These are phyloP conservation scores for Urechis unicinctus DNA, from an alignment of 2,888 invertebrate genomes.

Conservation along the genomic window DNA sequence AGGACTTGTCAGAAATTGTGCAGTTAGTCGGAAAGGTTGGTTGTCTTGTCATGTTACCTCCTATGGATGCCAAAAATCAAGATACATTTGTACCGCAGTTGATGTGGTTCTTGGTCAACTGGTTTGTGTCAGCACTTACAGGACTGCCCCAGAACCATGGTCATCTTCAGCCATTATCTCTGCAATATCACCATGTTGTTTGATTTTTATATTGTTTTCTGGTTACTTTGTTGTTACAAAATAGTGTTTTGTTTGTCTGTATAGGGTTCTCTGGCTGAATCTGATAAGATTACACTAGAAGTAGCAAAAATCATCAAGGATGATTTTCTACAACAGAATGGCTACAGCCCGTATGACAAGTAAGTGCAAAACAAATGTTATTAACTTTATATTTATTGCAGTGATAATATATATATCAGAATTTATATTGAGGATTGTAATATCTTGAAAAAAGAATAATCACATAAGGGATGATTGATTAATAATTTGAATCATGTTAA, in stretches of 20 bases:
- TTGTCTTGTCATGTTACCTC: no score
- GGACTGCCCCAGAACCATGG: neutral
- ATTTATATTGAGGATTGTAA: neutral
- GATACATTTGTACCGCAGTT: no score
- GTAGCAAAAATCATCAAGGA: slow-evolving; percentile 97
- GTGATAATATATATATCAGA: neutral
- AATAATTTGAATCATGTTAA: no score
- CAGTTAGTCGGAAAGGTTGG: slow-evolving; percentile 90
- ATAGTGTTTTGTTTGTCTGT: neutral
- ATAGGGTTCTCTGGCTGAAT: slow-evolving; percentile 87
- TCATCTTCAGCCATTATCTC: neutral
- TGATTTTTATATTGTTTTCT: neutral
- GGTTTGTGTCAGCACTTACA: neutral
- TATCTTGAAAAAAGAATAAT: no score
- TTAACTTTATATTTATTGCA: no score
- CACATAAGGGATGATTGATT: no score
- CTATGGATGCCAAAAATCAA: no score
- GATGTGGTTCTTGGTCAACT: no score
- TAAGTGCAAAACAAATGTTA: no score
- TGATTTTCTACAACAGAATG: slow-evolving; percentile 99
- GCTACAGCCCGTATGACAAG: slow-evolving; percentile 58
- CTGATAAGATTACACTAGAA: slow-evolving; percentile 98
- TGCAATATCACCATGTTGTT: neutral
- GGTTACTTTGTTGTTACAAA: neutral
- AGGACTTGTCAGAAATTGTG: slow-evolving; percentile 98